These are phyloP conservation scores for Brachynemurus nebulosus DNA, from an alignment of 2,888 invertebrate genomes.

Conservation along the genomic window DNA sequence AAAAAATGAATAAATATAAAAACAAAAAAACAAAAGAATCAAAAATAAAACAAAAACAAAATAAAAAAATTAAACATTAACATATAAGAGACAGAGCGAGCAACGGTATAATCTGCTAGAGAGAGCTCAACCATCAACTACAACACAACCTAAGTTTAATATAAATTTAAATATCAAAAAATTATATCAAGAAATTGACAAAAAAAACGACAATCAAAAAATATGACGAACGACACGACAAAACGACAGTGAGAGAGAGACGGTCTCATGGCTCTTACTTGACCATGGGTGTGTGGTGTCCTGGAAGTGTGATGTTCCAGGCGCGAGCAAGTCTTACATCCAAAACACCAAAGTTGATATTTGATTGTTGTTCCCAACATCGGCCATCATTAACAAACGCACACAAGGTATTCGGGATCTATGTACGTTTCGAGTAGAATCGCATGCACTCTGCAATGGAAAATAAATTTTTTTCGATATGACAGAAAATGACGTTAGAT, in stretches of 20 bases:
- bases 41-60: conserved; percentile 18
- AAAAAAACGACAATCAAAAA: neutral
- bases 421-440: no score
- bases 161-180: neutral
- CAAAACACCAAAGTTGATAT: conserved; percentile 19
- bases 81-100: conserved; percentile 4
- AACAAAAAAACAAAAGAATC: conserved; percentile 24
- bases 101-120: conserved; percentile 6
- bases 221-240: conserved; percentile 11
- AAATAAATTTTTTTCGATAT: conserved; percentile 2
- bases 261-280: conserved; percentile 28
- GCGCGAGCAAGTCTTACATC: no score
- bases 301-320: conserved; percentile 5
- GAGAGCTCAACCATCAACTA: conserved; percentile 27
- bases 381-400: no score
- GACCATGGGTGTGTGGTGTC: conserved; percentile 22
- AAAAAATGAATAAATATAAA: no score
- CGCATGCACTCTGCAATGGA: conserved; percentile 45
- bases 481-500: neutral
- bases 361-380: no score
- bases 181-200: neutral
- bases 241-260: conserved; percentile 17
- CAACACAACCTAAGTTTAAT: conserved; percentile 33
- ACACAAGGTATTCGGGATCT: no score
- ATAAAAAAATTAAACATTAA: conserved; percentile 3